These are phyloP conservation scores for Neelides sp. DNA, from an alignment of 1,140 invertebrate genomes.

Conservation along the genomic window DNA sequence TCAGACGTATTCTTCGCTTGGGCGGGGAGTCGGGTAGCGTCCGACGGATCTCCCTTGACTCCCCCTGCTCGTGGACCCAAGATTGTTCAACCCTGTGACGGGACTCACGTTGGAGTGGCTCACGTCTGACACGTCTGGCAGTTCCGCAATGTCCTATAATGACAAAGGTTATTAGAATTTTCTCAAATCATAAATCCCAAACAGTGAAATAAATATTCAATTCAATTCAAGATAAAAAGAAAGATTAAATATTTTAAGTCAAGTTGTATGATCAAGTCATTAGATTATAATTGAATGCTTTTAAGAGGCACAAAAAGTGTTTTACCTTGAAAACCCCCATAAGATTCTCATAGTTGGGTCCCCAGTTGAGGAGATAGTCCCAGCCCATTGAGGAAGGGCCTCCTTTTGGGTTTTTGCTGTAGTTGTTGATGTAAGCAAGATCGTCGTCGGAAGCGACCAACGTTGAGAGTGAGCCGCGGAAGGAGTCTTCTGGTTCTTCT, in stretches of 20 bases:
- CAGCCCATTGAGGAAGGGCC: slow-evolving; percentile 66
- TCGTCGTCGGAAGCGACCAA: slow-evolving; percentile 85
- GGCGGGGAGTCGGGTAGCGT: slow-evolving; percentile 22
- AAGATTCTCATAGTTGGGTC: slow-evolving; percentile 85
- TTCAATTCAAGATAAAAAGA: too few species aligned
- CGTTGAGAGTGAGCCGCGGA: slow-evolving; percentile 80
- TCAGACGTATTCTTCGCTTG: slow-evolving; percentile 29
- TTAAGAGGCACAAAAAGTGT: too few species aligned
- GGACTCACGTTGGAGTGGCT: slow-evolving; percentile 4
- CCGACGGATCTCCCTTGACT: too few species aligned
- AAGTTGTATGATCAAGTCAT: too few species aligned
- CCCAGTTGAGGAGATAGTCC: slow-evolving; percentile 91
- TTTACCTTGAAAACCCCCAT: slow-evolving; percentile 90
- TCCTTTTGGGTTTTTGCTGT: slow-evolving; percentile 45
- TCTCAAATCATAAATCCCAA: too few species aligned
- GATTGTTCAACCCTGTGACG: slow-evolving; percentile 17
- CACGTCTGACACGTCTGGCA: slow-evolving; percentile 59
- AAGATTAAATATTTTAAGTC: too few species aligned
- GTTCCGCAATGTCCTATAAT: slow-evolving; percentile 88
- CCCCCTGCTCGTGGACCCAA: slow-evolving; percentile 15
- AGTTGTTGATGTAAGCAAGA: slow-evolving; percentile 50
- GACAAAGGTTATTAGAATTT: too few species aligned
- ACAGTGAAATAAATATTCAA: too few species aligned
- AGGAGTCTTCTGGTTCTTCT: slow-evolving; percentile 48
- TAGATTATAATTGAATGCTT: too few species aligned